Conservation (phyloP, 2,797 vertebrate species). For the Onychomys arenicola region DNA sequence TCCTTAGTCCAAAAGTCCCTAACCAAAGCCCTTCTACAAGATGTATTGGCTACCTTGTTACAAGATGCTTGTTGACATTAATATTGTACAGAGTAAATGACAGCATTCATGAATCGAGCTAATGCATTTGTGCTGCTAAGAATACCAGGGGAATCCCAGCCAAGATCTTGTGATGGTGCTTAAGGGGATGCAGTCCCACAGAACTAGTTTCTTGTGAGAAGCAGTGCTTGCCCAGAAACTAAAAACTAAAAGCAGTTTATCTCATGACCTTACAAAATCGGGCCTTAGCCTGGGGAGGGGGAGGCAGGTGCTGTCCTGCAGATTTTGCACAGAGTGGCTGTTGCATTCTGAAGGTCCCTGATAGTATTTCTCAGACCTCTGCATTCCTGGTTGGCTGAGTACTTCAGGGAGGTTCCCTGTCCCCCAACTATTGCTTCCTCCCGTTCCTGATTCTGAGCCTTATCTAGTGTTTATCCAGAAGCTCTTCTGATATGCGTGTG, state of each 20-base stretch:
- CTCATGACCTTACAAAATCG: too few species aligned
- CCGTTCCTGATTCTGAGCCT: neutral
- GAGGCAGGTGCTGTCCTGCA: neutral
- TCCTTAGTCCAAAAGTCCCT: constrained; percentile 81
- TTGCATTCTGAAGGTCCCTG: neutral
- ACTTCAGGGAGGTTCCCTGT: neutral
- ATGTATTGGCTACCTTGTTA: constrained; percentile 85
- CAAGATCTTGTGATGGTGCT: constrained; percentile 75
- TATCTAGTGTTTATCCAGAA: neutral
- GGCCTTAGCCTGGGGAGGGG: neutral
- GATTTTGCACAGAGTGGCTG: neutral
- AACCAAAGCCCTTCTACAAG: constrained; percentile 84
- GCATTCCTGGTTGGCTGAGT: neutral
- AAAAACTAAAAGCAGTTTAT: too few species aligned
- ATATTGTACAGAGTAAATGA: constrained; percentile 89
- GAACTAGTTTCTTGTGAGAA: constrained; percentile 73
- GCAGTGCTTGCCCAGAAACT: neutral
- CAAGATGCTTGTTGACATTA: constrained; percentile 87
- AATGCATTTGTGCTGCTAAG: constrained; percentile 89
- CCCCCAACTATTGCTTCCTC: neutral
- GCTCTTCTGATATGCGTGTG: neutral
- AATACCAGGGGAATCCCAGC: constrained; percentile 75
- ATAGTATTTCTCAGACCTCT: neutral
- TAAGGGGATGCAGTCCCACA: constrained; percentile 73
- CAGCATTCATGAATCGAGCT: constrained; percentile 87